Conservation (phyloP, 1,140 invertebrate species). For the Drosophila lini region DNA sequence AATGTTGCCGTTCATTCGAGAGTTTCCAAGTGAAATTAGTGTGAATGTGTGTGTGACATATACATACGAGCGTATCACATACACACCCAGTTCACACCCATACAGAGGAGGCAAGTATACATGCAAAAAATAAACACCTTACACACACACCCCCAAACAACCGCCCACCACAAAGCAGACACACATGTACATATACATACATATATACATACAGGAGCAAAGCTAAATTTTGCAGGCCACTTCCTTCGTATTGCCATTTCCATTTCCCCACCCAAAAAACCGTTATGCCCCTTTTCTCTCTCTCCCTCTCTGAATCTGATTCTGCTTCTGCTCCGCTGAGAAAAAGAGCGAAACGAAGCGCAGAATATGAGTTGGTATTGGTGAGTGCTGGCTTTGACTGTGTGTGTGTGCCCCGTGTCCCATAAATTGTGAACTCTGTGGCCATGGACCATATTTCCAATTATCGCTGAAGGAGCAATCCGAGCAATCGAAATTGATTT, state of each 20-base stretch:
- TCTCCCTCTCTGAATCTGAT: constrained; percentile 29
- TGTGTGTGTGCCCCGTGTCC: constrained; percentile 71
- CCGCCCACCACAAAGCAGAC: constrained; percentile 43
- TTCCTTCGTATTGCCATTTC: constrained; percentile 66
- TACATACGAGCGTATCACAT: constrained; percentile 57
- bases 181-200: constrained; percentile 18
- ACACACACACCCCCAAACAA: constrained; percentile 31
- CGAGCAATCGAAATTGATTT: constrained; percentile 68
- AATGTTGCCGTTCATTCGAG: constrained; percentile 51
- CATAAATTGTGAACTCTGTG: constrained; percentile 80
- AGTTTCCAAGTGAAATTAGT: constrained; percentile 70
- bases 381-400: constrained; percentile 24
- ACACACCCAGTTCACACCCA: constrained; percentile 65
- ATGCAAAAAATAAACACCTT: constrained; percentile 73
- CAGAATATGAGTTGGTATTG: constrained; percentile 34
- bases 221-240: constrained; percentile 77
- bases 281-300: constrained; percentile 61
- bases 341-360: constrained; percentile 60
- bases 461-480: constrained; percentile 60
- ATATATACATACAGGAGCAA: constrained; percentile 44
- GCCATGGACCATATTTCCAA: constrained; percentile 81
- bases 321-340: constrained; percentile 30
- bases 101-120: constrained; percentile 57
- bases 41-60: constrained; percentile 33
- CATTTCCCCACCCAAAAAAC: constrained; percentile 52